phyloP scores from a whole-genome alignment of 2,888 invertebrate genomes.

The Melikaiella ostensackeni region DNA sequence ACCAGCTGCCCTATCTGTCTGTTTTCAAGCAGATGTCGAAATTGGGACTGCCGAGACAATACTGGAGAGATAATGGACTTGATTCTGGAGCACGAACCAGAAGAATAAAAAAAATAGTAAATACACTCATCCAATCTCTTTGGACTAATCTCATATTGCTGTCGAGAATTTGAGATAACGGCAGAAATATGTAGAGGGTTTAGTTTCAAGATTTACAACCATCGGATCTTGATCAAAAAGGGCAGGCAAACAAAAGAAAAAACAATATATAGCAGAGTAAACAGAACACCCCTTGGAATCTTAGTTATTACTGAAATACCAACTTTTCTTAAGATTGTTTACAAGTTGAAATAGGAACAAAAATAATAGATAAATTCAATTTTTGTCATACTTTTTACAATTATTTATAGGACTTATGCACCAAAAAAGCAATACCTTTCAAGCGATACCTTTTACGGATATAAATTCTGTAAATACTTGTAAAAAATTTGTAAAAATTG shows the following conservation, averaged over 20 bases:
- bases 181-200: neutral
- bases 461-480: no score
- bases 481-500: no score
- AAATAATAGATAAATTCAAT: no score
- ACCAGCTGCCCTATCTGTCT: constrained; percentile 64
- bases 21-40: constrained; percentile 66
- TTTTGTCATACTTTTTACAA: no score
- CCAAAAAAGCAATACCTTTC: no score
- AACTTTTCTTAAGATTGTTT: no score
- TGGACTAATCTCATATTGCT: neutral
- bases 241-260: neutral
- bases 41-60: constrained; percentile 68
- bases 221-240: neutral
- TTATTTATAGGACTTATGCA: no score
- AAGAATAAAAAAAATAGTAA: constrained; percentile 14
- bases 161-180: constrained; percentile 2
- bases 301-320: no score
- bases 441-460: no score
- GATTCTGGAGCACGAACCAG: constrained; percentile 42
- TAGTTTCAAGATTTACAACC: neutral
- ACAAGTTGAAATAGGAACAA: no score
- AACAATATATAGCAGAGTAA: neutral
- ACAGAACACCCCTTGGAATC: no score
- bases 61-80: constrained; percentile 63
- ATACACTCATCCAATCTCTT: neutral